Evolutionary conservation across 2,797 vertebrate genomes (phyloP).

Genomic region (Apogon talboti): DNA sequence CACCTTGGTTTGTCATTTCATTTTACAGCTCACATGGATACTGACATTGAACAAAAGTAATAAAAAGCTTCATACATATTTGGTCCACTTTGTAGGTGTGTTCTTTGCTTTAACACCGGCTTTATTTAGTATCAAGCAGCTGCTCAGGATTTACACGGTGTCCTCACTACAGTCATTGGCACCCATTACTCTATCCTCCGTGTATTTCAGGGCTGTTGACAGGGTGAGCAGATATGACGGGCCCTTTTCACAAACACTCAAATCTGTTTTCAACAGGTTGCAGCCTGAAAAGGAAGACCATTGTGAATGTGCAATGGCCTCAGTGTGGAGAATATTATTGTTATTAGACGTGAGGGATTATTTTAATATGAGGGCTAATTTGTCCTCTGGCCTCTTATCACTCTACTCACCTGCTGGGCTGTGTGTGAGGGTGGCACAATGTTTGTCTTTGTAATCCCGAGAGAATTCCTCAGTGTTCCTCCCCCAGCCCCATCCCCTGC

Average conservation of each 20-base stretch:
- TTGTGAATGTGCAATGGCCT: slow-evolving; percentile 46
- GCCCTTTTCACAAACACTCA: slow-evolving; percentile 59
- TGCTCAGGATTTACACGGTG: slow-evolving; percentile 47
- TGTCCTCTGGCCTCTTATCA: slow-evolving; percentile 63
- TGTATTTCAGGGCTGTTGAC: slow-evolving; percentile 64
- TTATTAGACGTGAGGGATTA: slow-evolving; percentile 75
- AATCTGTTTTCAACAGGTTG: slow-evolving; percentile 68
- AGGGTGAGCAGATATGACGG: slow-evolving; percentile 55
- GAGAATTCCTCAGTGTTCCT: slow-evolving; percentile 72
- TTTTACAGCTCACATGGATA: too few species aligned
- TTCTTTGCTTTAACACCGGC: slow-evolving; percentile 9
- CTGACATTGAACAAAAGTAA: too few species aligned
- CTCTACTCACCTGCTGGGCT: slow-evolving; percentile 74
- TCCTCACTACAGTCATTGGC: slow-evolving; percentile 42
- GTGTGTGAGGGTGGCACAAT: slow-evolving; percentile 71
- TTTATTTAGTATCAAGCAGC: slow-evolving; percentile 49
- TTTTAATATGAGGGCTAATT: slow-evolving; percentile 74
- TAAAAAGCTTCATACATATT: too few species aligned
- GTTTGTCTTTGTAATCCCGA: slow-evolving; percentile 76
- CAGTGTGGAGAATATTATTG: slow-evolving; percentile 54
- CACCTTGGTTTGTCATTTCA: too few species aligned
- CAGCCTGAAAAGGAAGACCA: slow-evolving; percentile 43
- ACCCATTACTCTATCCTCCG: slow-evolving; percentile 40
- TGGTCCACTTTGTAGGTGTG: neutral
- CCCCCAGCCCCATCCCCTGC: slow-evolving; percentile 48